A percentile compares a stretch with the other conserved stretches of the same genome.
These are phyloP conservation scores for Saguinus midas DNA, from an alignment of 2,113 vertebrate species.

Conservation along the genomic window DNA sequence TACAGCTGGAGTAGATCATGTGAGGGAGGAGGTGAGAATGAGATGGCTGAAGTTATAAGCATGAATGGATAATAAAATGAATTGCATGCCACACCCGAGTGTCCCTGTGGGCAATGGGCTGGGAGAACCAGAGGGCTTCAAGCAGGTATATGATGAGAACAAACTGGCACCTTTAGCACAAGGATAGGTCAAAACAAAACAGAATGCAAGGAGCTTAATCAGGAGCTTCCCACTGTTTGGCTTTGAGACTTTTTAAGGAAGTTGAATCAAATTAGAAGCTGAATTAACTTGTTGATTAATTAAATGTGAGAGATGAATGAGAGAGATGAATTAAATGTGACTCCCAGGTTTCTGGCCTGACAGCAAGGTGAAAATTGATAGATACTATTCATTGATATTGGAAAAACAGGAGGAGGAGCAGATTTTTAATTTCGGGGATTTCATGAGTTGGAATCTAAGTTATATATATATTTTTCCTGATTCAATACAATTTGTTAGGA, in stretches of 20 bases:
- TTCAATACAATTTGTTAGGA: neutral
- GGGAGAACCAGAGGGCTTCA: neutral
- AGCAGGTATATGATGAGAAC: neutral
- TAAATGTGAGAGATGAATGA: slow-evolving; percentile 48
- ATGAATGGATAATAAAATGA: neutral
- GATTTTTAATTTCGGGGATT: neutral
- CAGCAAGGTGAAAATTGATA: neutral
- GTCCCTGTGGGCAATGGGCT: neutral
- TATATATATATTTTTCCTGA: neutral
- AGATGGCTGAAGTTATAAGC: neutral
- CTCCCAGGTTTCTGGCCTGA: slow-evolving; percentile 32
- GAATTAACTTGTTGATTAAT: slow-evolving; percentile 58
- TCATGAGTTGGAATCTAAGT: neutral
- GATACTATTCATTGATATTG: neutral
- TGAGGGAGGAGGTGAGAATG: neutral
- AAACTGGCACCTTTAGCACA: neutral
- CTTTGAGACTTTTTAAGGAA: slow-evolving; percentile 8
- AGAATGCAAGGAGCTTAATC: neutral
- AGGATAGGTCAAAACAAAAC: neutral
- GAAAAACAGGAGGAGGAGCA: neutral
- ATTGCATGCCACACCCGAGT: neutral
- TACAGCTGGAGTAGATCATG: neutral
- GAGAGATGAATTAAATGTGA: slow-evolving; percentile 47
- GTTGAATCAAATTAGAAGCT: slow-evolving; percentile 23
- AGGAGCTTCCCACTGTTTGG: neutral